These are phyloP conservation scores for Protobothrops flavoviridis DNA, from an alignment of 2,113 vertebrate genomes.

Conservation along the genomic window DNA sequence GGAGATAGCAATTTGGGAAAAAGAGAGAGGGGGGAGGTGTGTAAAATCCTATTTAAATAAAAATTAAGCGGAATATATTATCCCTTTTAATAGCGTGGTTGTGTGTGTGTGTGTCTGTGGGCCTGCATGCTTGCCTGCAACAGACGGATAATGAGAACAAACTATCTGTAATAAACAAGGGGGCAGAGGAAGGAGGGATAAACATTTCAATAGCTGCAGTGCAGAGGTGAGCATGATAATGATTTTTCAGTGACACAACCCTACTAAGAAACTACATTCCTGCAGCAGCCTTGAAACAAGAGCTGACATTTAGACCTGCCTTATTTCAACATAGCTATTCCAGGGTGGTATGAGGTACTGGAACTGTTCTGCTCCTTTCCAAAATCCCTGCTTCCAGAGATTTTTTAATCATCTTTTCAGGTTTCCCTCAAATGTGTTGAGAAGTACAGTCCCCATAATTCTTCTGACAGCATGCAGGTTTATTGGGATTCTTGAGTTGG, in stretches of 20 bases:
- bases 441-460: neutral
- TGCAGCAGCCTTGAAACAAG: conserved; percentile 45
- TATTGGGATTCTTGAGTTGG: neutral
- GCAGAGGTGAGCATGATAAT: conserved; percentile 36
- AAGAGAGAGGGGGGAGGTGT: neutral
- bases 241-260: conserved; percentile 43
- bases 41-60: conserved; percentile 5
- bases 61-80: neutral
- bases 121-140: neutral
- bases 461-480: neutral
- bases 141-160: neutral
- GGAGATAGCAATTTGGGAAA: neutral
- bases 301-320: conserved; percentile 50
- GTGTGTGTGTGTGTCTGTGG: neutral
- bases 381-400: neutral
- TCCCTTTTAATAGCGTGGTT: neutral
- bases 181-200: neutral
- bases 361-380: neutral
- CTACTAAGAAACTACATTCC: conserved; percentile 31
- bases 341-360: neutral
- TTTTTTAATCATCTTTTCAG: neutral
- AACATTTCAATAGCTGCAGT: conserved; percentile 26
- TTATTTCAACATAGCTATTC: fast-evolving
- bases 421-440: neutral
- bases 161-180: neutral